Conservation (phyloP, 2,888 invertebrate species). For the Drosophila neonasuta region DNA sequence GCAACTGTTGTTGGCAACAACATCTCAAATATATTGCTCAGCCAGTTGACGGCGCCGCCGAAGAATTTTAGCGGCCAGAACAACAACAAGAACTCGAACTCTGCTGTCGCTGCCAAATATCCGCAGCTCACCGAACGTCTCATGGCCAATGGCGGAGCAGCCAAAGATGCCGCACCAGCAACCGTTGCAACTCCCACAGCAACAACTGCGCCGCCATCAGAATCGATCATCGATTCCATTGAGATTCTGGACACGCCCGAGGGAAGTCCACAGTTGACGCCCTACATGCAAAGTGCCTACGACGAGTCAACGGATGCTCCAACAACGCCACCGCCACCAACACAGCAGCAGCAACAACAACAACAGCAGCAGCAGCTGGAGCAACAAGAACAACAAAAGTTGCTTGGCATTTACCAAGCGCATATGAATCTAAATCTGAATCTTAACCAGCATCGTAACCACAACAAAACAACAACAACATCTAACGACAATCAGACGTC, state of each 20-base stretch:
- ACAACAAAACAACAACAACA: slow-evolving; percentile 38
- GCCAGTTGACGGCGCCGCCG: slow-evolving; percentile 66
- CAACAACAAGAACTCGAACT: slow-evolving; percentile 29
- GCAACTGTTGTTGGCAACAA: slow-evolving; percentile 31
- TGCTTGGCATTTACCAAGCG: slow-evolving; percentile 58
- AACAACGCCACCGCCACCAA: slow-evolving; percentile 22
- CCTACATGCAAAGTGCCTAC: slow-evolving; percentile 59
- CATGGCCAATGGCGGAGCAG: slow-evolving; percentile 73
- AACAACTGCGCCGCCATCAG: slow-evolving; percentile 5
- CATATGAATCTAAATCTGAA: slow-evolving; percentile 49
- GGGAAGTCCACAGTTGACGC: slow-evolving; percentile 70
- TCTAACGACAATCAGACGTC: slow-evolving; percentile 48
- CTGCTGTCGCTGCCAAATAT: slow-evolving; percentile 62
- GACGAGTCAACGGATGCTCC: slow-evolving; percentile 39
- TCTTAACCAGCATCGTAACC: slow-evolving; percentile 29
- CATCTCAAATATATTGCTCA: slow-evolving; percentile 61
- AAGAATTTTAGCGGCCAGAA: slow-evolving; percentile 53
- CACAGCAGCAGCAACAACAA: not conserved
- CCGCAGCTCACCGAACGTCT: slow-evolving; percentile 77
- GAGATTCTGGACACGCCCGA: slow-evolving; percentile 81
- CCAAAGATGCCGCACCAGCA: slow-evolving; percentile 7
- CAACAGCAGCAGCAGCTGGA: not conserved
- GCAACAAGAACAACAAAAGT: not conserved
- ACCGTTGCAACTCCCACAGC: slow-evolving; percentile 15
- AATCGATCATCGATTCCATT: slow-evolving; percentile 77